phyloP scores from a whole-genome alignment of 2,797 vertebrate species.

The Xenopus petersii region DNA sequence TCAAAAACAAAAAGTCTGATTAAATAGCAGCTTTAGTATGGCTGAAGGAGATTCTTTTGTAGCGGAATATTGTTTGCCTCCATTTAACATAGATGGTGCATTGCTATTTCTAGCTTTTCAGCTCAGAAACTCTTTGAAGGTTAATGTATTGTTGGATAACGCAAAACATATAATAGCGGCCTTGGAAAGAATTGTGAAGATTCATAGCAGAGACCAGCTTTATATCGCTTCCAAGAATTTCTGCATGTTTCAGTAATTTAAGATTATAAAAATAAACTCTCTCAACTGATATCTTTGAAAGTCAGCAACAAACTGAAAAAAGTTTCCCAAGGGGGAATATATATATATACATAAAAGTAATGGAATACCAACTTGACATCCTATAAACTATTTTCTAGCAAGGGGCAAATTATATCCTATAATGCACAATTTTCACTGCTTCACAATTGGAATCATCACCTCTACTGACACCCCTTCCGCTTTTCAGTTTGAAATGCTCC shows the following conservation, averaged over 20 bases:
- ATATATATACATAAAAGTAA: too few species aligned
- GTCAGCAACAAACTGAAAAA: neutral
- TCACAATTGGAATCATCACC: too few species aligned
- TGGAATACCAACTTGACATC: too few species aligned
- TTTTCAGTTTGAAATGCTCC: too few species aligned
- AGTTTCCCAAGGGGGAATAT: too few species aligned
- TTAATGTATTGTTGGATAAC: constrained; percentile 50
- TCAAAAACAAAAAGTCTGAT: constrained; percentile 53
- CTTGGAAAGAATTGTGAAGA: constrained; percentile 54
- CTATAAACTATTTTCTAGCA: too few species aligned
- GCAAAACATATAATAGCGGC: constrained; percentile 49
- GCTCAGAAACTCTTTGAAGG: constrained; percentile 56
- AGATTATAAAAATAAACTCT: constrained; percentile 26
- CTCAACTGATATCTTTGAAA: constrained; percentile 4
- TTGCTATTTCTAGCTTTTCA: constrained; percentile 53
- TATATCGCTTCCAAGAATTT: constrained; percentile 47
- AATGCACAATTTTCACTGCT: too few species aligned
- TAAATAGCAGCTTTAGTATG: constrained; percentile 52
- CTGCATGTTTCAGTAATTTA: constrained; percentile 54
- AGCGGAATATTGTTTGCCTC: constrained; percentile 54
- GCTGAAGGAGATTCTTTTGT: constrained; percentile 40
- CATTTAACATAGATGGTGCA: constrained; percentile 49
- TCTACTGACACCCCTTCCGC: too few species aligned
- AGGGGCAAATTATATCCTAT: too few species aligned
- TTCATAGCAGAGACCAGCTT: constrained; percentile 50